phyloP scores from a whole-genome alignment of 2,888 invertebrate species.

The Spilosoma lubricipeda region DNA sequence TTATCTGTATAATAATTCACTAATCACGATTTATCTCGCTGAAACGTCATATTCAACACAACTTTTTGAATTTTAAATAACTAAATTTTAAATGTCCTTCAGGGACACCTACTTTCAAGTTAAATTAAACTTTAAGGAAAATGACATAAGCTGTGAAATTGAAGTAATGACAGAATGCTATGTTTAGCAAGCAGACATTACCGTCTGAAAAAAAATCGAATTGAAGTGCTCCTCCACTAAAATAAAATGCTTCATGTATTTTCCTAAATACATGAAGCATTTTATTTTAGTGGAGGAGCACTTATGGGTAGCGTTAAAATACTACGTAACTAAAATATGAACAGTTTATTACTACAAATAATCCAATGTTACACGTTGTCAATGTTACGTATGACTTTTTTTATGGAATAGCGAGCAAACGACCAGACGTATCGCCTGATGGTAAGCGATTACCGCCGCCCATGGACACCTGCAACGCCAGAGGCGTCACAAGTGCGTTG shows the following conservation, averaged over 20 bases:
- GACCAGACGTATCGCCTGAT: no score
- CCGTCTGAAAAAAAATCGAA: slow-evolving; percentile 16
- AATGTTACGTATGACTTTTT: neutral
- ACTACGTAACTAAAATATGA: neutral
- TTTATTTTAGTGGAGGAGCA: no score
- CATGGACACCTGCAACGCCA: no score
- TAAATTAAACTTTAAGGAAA: slow-evolving; percentile 34
- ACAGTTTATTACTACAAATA: neutral
- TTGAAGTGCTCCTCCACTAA: slow-evolving; percentile 10
- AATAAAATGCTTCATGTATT: no score
- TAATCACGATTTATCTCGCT: slow-evolving; percentile 48
- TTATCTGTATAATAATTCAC: slow-evolving; percentile 38
- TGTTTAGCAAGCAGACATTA: slow-evolving; percentile 30
- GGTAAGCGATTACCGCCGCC: no score
- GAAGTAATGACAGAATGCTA: slow-evolving; percentile 10
- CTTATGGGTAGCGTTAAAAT: slow-evolving; percentile 15
- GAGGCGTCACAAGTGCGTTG: no score
- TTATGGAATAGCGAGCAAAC: no score
- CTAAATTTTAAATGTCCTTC: slow-evolving; percentile 46
- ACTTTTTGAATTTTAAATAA: slow-evolving; percentile 44
- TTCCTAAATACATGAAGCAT: no score
- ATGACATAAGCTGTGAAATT: slow-evolving; percentile 23
- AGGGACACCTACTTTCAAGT: slow-evolving; percentile 31
- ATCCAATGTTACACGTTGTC: neutral
- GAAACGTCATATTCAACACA: slow-evolving; percentile 49